phyloP scores from a whole-genome alignment of 2,113 vertebrate species.

The Muscicapa adusta region DNA sequence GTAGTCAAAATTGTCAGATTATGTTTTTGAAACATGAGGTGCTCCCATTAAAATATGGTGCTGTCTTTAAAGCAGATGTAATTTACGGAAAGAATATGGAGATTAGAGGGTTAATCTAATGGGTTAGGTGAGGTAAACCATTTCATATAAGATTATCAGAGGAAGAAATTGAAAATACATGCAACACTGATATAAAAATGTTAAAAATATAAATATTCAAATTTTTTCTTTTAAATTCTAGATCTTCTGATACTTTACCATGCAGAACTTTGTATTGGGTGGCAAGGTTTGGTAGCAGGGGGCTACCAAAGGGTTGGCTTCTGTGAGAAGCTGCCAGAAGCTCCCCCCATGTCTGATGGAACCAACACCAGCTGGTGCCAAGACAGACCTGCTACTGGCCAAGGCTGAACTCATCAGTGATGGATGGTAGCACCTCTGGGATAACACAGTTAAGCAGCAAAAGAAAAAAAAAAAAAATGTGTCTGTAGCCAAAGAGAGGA shows the following conservation, averaged over 20 bases:
- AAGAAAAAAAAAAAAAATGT: neutral
- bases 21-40: neutral
- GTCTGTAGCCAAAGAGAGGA: neutral
- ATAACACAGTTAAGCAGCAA: neutral
- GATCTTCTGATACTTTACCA: neutral
- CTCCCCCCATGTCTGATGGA: neutral
- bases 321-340: neutral
- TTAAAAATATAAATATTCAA: neutral
- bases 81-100: neutral
- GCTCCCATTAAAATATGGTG: neutral
- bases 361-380: accelerated
- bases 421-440: neutral
- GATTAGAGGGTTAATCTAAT: neutral
- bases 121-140: neutral
- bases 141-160: neutral
- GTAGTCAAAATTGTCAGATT: neutral
- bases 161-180: neutral
- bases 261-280: neutral
- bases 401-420: too few species aligned
- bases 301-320: accelerated
- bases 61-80: neutral
- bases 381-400: accelerated
- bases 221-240: neutral
- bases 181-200: neutral
- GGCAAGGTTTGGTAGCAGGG: neutral